Base-by-base conservation (phyloP, 2,888 invertebrate species). In the Hyalella azteca region DNA sequence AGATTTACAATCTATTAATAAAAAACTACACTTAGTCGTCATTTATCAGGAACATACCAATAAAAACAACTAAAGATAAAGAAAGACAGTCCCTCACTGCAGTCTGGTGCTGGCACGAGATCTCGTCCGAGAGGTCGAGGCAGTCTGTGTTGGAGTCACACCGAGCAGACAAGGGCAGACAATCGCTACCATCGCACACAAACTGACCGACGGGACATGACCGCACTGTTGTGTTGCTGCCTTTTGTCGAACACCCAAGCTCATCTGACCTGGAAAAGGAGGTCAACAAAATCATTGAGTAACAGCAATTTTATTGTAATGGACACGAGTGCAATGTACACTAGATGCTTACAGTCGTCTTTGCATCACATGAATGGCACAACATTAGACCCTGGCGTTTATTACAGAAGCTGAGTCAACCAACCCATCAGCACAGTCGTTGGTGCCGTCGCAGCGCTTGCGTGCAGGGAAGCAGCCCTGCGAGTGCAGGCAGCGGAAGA, bases 401-500 rank as follows among this genome's bases (percentile, higher is more conserved):
- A 45, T 15, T 3, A 45, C 45, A 45, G 45, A 11, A 1, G 13
- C 45, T 48, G n/a, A n/a, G 89, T 1, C n/a, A 26, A 77, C 82
- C 50, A 5, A 89, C 2, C 88, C 89, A 87, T 92, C 91, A 0
- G 89, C 88, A 86, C 92, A 92, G 86, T 92, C 90, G 0, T 84
- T 59, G 3, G 86, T 86, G 9, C 89, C 88, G 86, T 92, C 89
- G 86, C 92, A 92, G 0, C 90, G 88, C 54, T 88, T 87, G 0
- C 85, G 85, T 0, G 88, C 87, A 0, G 90, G 88, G 49, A 93
- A 88, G 85, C 93, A 93, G 22, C 90, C 90, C n/a, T 91, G 91
- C 84, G 92, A 92, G n/a, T 87, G 87, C 1, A 90, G 89, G 85
- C 93, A 93, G 85, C 88, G 90, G 86, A 91, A 92, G 85, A 91